Conservation (phyloP, 2,888 invertebrate species). For the Lasioglossum figueresi region DNA sequence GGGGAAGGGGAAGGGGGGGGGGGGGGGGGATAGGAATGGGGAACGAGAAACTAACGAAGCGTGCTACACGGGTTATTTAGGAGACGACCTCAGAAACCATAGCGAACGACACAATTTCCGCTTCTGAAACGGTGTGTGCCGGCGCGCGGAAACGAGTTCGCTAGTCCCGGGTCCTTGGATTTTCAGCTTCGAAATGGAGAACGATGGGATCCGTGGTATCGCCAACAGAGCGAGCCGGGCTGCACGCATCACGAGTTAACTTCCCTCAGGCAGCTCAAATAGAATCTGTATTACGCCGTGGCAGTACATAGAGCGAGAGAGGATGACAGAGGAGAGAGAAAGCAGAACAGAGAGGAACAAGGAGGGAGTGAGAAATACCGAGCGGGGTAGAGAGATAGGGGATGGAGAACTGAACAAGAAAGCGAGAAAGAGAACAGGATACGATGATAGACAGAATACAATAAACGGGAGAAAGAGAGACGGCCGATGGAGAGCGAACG, state of each 20-base stretch:
- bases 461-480: slow-evolving; percentile 25
- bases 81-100: not conserved
- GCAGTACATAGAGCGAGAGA: slow-evolving; percentile 71
- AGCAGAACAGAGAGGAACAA: slow-evolving; percentile 29
- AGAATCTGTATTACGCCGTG: slow-evolving; percentile 82
- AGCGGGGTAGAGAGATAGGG: slow-evolving; percentile 12
- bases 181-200: slow-evolving; percentile 69
- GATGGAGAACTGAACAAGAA: slow-evolving; percentile 57
- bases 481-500: slow-evolving; percentile 47
- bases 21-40: no score
- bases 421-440: slow-evolving; percentile 27
- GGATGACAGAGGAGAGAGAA: slow-evolving; percentile 19
- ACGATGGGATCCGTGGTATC: slow-evolving; percentile 68
- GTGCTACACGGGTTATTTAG: not conserved
- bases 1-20: no score
- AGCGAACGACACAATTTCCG: not conserved
- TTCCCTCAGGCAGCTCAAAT: slow-evolving; percentile 83
- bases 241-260: slow-evolving; percentile 82
- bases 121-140: not conserved
- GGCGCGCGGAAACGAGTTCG: not conserved
- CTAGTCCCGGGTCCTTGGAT: slow-evolving; percentile 47
- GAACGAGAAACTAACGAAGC: not conserved
- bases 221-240: slow-evolving; percentile 71
- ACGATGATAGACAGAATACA: slow-evolving; percentile 23
- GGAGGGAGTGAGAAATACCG: slow-evolving; percentile 22